Evolutionary conservation across 2,113 vertebrate species (phyloP).

Genomic region (Psittacus erithacus): DNA sequence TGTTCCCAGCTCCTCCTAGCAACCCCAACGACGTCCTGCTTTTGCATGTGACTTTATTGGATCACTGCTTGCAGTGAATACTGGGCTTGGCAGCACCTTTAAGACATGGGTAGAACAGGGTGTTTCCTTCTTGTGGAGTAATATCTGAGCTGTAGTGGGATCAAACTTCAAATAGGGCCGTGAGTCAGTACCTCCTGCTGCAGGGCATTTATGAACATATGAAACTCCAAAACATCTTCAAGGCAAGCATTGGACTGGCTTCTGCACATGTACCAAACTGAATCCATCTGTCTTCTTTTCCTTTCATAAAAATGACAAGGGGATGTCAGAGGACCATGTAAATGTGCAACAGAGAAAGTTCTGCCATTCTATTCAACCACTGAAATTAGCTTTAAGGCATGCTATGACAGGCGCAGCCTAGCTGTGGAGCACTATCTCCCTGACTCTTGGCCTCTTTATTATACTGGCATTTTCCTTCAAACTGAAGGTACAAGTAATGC

Average conservation of each 20-base stretch:
- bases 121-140: background rate
- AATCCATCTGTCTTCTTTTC: background rate
- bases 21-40: background rate
- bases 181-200: fast-evolving
- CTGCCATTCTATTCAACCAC: background rate
- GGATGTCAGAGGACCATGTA: background rate
- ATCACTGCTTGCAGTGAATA: too few species aligned
- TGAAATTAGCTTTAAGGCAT: background rate
- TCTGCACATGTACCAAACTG: background rate
- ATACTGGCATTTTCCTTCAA: background rate
- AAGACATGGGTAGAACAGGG: background rate
- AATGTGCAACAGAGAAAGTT: background rate
- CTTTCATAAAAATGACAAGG: background rate
- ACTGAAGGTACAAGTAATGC: background rate
- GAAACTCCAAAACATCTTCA: background rate
- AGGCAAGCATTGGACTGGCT: background rate
- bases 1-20: background rate
- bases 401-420: background rate
- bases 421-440: background rate
- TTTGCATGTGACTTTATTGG: background rate
- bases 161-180: background rate
- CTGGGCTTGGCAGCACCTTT: background rate
- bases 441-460: background rate
- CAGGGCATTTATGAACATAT: background rate
- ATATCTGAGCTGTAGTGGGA: background rate